Conservation (phyloP, 2,888 invertebrate genomes). For the Altica lythri region DNA sequence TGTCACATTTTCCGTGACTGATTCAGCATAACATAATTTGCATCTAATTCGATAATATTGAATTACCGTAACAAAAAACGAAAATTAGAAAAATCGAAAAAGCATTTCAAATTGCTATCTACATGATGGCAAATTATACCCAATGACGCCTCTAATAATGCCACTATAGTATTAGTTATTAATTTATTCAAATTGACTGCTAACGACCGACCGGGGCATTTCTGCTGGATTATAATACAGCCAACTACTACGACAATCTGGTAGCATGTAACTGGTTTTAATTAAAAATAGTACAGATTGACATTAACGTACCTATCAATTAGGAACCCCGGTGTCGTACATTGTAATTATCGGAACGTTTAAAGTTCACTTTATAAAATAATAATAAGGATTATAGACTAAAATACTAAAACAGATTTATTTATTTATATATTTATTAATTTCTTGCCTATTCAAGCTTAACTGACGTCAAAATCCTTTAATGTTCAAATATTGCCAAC, state of each 20-base stretch:
- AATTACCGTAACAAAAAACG: neutral
- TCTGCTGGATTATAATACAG: conserved; percentile 3
- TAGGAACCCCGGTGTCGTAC: too few relatives aligned
- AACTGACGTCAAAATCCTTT: too few relatives aligned
- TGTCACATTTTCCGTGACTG: conserved; percentile 1
- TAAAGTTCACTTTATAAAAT: too few relatives aligned
- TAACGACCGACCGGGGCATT: conserved; percentile 14
- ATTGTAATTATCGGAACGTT: too few relatives aligned
- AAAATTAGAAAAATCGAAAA: neutral
- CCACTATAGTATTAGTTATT: conserved; percentile 25
- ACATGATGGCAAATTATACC: conserved; percentile 27
- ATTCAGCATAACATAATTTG: conserved; percentile 6
- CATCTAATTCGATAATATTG: conserved; percentile 6
- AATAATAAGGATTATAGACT: too few relatives aligned
- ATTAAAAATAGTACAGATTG: neutral
- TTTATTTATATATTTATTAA: too few relatives aligned
- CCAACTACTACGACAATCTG: neutral
- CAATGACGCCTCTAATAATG: conserved; percentile 28
- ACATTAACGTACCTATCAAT: neutral
- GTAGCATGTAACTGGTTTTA: neutral
- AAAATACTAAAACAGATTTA: too few relatives aligned
- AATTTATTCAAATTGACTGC: conserved; percentile 32
- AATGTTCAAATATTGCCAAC: too few relatives aligned
- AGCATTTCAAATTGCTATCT: conserved; percentile 27
- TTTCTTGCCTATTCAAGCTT: too few relatives aligned